Percentiles rank a stretch among this genome's conserved stretches.
phyloP scores from a whole-genome alignment of 2,797 vertebrate species.

The Ptychobarbus kaznakovi region DNA sequence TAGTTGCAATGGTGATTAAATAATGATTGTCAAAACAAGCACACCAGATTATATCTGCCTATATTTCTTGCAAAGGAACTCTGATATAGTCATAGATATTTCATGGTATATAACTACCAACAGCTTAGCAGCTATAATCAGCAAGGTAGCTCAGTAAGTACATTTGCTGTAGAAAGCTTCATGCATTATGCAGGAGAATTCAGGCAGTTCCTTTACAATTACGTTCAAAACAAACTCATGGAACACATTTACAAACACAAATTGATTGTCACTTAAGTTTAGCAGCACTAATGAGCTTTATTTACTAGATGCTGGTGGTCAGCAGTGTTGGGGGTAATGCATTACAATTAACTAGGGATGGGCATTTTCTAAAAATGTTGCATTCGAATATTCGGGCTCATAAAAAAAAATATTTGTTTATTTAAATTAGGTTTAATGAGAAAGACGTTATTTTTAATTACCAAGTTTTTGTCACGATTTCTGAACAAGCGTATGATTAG shows the following conservation, averaged over 20 bases:
- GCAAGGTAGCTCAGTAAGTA: neutral
- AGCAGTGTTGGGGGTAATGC: neutral
- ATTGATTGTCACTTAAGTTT: constrained; percentile 1
- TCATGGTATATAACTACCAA: neutral
- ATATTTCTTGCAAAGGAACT: neutral
- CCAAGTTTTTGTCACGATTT: too few relatives aligned
- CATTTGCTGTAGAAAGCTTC: neutral
- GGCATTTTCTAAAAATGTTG: too few relatives aligned
- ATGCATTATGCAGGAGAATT: constrained; percentile 6
- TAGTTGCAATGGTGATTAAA: neutral
- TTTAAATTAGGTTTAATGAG: too few relatives aligned
- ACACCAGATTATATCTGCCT: neutral
- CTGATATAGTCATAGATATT: constrained; percentile 1
- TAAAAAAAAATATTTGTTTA: too few relatives aligned
- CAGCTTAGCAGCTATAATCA: constrained; percentile 22
- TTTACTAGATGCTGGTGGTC: neutral
- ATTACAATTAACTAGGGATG: neutral
- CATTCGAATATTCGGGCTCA: too few relatives aligned
- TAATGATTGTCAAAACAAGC: neutral
- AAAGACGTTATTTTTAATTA: too few relatives aligned
- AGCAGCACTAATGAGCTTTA: constrained; percentile 8
- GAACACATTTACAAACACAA: neutral
- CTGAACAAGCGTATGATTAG: too few relatives aligned
- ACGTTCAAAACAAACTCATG: neutral
- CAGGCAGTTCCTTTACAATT: neutral